phyloP scores from a whole-genome alignment of 2,888 invertebrate species.

The Caenorhabditis sp. region DNA sequence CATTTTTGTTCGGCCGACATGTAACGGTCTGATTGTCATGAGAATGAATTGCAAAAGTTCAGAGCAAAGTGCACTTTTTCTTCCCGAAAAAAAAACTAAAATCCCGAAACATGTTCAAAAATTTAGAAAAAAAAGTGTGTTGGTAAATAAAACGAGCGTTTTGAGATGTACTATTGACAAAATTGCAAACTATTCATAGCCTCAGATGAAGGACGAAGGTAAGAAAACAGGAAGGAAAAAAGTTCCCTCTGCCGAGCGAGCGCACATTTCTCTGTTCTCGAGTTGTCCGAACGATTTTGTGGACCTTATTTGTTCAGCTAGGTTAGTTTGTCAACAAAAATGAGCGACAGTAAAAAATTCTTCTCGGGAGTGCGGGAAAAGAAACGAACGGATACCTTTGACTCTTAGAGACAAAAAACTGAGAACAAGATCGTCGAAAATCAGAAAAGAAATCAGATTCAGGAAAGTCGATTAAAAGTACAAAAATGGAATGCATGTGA shows the following conservation, averaged over 20 bases:
- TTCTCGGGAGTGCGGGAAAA: background rate
- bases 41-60: conserved; percentile 3
- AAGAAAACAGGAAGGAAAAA: conserved; percentile 26
- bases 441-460: background rate
- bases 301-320: conserved; percentile 52
- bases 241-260: conserved; percentile 31
- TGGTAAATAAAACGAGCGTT: conserved; percentile 37
- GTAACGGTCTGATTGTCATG: conserved; percentile 16
- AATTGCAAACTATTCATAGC: conserved; percentile 45
- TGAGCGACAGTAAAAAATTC: background rate
- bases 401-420: background rate
- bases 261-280: conserved; percentile 46
- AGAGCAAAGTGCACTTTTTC: conserved; percentile 34
- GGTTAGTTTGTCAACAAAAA: conserved; percentile 51
- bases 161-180: conserved; percentile 28
- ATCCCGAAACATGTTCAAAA: background rate
- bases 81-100: background rate
- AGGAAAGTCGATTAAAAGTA: background rate
- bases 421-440: background rate
- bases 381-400: background rate
- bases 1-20: conserved; percentile 28
- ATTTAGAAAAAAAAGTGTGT: conserved; percentile 2
- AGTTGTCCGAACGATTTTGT: conserved; percentile 58
- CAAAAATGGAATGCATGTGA: conserved; percentile 14
- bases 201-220: conserved; percentile 2